A percentile compares a stretch with the other conserved stretches of the same genome.
phyloP scores from a whole-genome alignment of 1,140 invertebrate species.

The Glossosoma conforme region DNA sequence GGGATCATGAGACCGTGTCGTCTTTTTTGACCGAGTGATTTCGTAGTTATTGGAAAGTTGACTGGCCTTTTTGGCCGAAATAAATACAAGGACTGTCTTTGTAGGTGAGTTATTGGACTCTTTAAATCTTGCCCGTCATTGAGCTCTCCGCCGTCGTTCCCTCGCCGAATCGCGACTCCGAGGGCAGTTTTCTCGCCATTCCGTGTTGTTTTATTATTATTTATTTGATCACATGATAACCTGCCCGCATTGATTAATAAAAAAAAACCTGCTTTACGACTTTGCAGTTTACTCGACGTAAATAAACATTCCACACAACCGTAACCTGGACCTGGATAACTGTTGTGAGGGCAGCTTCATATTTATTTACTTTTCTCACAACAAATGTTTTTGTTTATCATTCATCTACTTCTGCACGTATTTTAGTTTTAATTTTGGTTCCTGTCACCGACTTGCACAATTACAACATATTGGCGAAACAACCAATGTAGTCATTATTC shows the following conservation, averaged over 20 bases:
- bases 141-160: no score
- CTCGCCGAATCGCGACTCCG: no score
- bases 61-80: constrained; percentile 24
- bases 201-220: no score
- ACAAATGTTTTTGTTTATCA: no score
- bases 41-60: constrained; percentile 22
- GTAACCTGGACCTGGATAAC: constrained; percentile 3
- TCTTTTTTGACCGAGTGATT: constrained; percentile 13
- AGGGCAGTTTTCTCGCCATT: no score
- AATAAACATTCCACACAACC: constrained; percentile 15
- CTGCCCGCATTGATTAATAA: constrained; percentile 2
- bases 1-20: constrained; percentile 4
- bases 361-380: no score
- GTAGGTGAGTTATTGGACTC: constrained; percentile 15
- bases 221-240: constrained; percentile 13
- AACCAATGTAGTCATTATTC: no score
- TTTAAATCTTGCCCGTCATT: constrained; percentile 4
- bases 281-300: constrained; percentile 4
- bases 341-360: constrained; percentile 7
- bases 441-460: no score
- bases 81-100: constrained; percentile 14
- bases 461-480: no score
- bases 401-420: no score
- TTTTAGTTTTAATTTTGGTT: no score
- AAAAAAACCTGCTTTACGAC: constrained; percentile 1